Conservation (phyloP, 1,140 invertebrate genomes). For the Brachionus koreanus region DNA sequence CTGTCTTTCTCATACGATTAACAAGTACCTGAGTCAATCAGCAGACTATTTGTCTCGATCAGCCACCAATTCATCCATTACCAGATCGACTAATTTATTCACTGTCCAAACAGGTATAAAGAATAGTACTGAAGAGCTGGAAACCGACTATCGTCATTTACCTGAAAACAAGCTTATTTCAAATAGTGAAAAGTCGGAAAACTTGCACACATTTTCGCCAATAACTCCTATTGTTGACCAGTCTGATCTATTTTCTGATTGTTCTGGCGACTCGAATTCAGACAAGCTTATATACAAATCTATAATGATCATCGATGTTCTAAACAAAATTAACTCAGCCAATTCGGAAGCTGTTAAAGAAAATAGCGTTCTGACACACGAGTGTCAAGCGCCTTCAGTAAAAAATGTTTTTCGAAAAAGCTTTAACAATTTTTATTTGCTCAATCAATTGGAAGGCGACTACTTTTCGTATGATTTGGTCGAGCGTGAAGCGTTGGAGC, state of each 20-base stretch:
- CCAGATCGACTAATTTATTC: slow-evolving; percentile 20
- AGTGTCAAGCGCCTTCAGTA: not conserved
- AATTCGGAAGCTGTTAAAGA: not conserved
- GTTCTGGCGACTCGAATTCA: not conserved
- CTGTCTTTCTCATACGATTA: not conserved
- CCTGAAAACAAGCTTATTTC: not conserved
- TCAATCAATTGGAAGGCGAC: slow-evolving; percentile 14
- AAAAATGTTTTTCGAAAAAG: slow-evolving; percentile 17
- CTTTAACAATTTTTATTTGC: slow-evolving; percentile 32
- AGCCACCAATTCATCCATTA: not conserved
- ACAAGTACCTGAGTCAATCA: slow-evolving; percentile 10
- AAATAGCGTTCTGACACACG: not conserved
- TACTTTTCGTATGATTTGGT: slow-evolving; percentile 35
- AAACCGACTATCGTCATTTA: not conserved
- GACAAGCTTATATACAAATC: slow-evolving; percentile 26
- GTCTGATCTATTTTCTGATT: slow-evolving; percentile 23
- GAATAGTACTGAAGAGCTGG: not conserved
- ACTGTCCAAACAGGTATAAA: not conserved
- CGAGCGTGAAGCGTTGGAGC: not conserved
- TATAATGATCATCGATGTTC: slow-evolving; percentile 25
- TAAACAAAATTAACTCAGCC: slow-evolving; percentile 9
- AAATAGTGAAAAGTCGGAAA: slow-evolving; percentile 2
- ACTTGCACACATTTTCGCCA: not conserved
- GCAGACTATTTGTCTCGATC: slow-evolving; percentile 18
- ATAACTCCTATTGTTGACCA: slow-evolving; percentile 19